A percentile compares a stretch with the other conserved stretches of the same genome.
These are phyloP conservation scores for Ophiothrix spiculata DNA, from an alignment of 35 echinoderm and acorn worm species.

Conservation along the genomic window DNA sequence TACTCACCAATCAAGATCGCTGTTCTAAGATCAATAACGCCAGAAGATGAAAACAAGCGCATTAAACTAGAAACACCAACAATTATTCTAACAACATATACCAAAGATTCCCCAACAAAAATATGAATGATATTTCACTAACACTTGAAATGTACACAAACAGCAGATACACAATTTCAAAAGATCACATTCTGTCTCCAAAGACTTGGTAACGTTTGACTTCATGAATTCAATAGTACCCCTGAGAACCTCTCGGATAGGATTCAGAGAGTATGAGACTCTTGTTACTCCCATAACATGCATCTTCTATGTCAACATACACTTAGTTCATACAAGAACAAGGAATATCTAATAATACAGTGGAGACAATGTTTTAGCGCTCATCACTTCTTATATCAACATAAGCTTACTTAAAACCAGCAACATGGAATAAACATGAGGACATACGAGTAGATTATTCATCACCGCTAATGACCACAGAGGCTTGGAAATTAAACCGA, in stretches of 20 bases:
- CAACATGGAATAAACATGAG: background rate
- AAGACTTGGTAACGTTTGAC: background rate
- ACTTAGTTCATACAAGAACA: too few species aligned
- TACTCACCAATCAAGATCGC: too few species aligned
- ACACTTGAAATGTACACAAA: slow-evolving; percentile 5
- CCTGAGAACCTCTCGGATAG: background rate
- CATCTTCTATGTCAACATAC: background rate
- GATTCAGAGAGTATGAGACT: background rate
- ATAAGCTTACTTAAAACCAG: background rate
- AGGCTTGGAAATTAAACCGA: background rate
- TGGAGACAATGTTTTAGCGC: too few species aligned
- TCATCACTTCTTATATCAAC: too few species aligned
- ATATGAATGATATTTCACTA: too few species aligned
- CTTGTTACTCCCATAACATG: background rate
- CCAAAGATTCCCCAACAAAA: too few species aligned
- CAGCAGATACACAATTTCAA: background rate
- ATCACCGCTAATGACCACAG: background rate
- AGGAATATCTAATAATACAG: too few species aligned
- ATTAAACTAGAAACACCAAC: too few species aligned
- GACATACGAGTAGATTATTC: background rate
- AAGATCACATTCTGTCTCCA: background rate
- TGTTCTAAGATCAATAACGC: too few species aligned
- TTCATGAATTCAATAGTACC: background rate
- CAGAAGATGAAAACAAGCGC: too few species aligned
- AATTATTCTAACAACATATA: too few species aligned